Base-by-base conservation (phyloP, 2,113 vertebrate species). In the Pimephales promelas region DNA sequence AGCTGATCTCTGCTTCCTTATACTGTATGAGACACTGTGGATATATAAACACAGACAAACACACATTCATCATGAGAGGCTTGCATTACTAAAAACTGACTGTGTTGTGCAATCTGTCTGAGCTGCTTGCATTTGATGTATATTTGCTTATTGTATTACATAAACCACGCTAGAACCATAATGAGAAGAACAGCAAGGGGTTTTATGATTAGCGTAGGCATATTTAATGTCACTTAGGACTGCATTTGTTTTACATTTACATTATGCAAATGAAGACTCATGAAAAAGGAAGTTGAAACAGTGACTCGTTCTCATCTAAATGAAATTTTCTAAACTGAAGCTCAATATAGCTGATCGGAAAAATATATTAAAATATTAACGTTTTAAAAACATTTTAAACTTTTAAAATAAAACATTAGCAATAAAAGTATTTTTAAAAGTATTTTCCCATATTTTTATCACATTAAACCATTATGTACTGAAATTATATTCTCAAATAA, bases 71-170 rank as follows among this genome's bases (percentile, higher is more conserved):
- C 36, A 79, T 56, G 4, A 28, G 11, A 71, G 43, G 24, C 10
- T 64, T 72, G 43, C 26, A 24, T 83, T 74, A 59, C 82, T 73
- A 45, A 84, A 81, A 72, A 54, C 28, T 56, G 62, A 83, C 28
- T 26, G 22, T 73, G 40, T 86, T 83, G 81, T 73, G 85, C 70
- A 83, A 61, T 81, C 52, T 71, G 66, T 31, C 49, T 80, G 72
- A 73, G 45, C 28, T 68, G 24, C 56, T 47, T 49, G 61, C 7
- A 16, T 43, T 43, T 36, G 1, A 40, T n/a, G 22, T 5, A 10
- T 36, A 9, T 59, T 26, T 16, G 31, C 24, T 74, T 52, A 26
- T 8, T 14, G 11, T 14, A 76, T 28, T 74, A 20, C 49, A 6
- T 52, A 28, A 49, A 56, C 47, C 13, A 2, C 11, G 45, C 16